Evolutionary conservation across 2,888 invertebrate genomes (phyloP).

Genomic region (Anaspis maculata): DNA sequence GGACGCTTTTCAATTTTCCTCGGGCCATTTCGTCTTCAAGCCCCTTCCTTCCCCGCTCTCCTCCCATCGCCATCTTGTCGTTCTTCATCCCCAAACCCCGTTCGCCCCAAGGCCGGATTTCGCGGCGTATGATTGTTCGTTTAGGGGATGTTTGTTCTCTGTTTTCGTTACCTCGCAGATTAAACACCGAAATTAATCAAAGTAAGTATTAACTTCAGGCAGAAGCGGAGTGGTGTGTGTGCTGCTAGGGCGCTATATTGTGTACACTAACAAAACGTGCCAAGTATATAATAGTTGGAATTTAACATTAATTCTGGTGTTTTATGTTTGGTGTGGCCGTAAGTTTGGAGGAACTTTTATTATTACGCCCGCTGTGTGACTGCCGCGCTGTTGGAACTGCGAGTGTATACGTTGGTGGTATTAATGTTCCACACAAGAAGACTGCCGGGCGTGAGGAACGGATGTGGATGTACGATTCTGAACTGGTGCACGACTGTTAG

Average conservation of each 20-base stretch:
- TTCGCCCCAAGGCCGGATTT: not conserved
- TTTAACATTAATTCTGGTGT: slow-evolving; percentile 13
- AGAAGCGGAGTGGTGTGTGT: slow-evolving; percentile 7
- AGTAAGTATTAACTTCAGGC: slow-evolving; percentile 20
- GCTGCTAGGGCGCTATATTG: slow-evolving; percentile 12
- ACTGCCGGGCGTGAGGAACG: no score
- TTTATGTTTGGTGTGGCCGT: not conserved
- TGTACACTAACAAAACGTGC: slow-evolving; percentile 22
- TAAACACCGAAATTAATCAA: slow-evolving; percentile 23
- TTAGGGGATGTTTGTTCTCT: slow-evolving; percentile 18
- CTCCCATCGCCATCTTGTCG: no score
- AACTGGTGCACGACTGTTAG: no score
- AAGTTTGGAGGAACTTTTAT: not conserved
- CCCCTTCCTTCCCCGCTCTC: no score
- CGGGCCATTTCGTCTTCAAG: no score
- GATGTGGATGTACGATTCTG: no score
- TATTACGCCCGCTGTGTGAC: no score
- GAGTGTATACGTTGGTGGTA: no score
- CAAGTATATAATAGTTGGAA: slow-evolving; percentile 21
- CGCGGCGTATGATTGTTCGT: slow-evolving; percentile 11
- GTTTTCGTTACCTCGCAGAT: slow-evolving; percentile 20
- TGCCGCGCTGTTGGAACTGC: no score
- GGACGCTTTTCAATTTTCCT: no score
- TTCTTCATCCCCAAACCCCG: no score
- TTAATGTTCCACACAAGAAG: no score